phyloP scores from a whole-genome alignment of 2,888 invertebrate species.

The Peribatodes rhomboidaria region DNA sequence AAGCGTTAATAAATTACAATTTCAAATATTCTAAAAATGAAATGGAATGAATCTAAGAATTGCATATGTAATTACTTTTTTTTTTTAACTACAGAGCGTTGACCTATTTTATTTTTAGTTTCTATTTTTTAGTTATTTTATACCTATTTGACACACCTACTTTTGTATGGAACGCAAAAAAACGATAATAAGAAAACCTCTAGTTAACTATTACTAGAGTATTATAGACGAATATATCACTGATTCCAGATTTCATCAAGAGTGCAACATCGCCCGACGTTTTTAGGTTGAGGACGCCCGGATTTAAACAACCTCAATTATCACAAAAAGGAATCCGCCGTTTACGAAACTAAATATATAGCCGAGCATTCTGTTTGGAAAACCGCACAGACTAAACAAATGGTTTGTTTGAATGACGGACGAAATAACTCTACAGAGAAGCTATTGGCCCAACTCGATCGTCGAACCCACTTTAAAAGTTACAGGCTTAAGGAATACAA shows the following conservation, averaged over 20 bases:
- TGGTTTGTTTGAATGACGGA: conserved; percentile 20
- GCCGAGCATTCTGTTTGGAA: conserved; percentile 45
- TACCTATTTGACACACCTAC: too few relatives aligned
- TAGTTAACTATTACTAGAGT: too few relatives aligned
- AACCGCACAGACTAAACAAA: conserved; percentile 56
- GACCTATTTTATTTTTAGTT: too few relatives aligned
- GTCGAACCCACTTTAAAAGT: not conserved
- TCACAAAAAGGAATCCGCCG: conserved; percentile 36
- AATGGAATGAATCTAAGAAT: too few relatives aligned
- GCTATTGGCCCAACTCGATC: not conserved
- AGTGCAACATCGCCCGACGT: conserved; percentile 20
- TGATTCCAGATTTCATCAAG: conserved; percentile 2
- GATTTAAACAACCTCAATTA: conserved; percentile 37
- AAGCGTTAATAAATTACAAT: too few relatives aligned
- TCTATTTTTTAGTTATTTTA: too few relatives aligned
- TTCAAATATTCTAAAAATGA: too few relatives aligned
- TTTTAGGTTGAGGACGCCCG: conserved; percentile 30
- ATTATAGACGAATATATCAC: not conserved
- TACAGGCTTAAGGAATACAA: too few relatives aligned
- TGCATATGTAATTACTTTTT: too few relatives aligned
- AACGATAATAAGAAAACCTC: too few relatives aligned
- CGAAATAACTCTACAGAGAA: conserved; percentile 29
- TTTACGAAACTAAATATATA: conserved; percentile 22
- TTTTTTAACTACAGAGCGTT: too few relatives aligned
- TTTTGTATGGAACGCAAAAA: too few relatives aligned